A percentile compares a stretch with the other conserved stretches of the same genome.
These are phyloP conservation scores for Pyrocephalus nanus DNA, from an alignment of 2,797 vertebrate species.

Conservation along the genomic window DNA sequence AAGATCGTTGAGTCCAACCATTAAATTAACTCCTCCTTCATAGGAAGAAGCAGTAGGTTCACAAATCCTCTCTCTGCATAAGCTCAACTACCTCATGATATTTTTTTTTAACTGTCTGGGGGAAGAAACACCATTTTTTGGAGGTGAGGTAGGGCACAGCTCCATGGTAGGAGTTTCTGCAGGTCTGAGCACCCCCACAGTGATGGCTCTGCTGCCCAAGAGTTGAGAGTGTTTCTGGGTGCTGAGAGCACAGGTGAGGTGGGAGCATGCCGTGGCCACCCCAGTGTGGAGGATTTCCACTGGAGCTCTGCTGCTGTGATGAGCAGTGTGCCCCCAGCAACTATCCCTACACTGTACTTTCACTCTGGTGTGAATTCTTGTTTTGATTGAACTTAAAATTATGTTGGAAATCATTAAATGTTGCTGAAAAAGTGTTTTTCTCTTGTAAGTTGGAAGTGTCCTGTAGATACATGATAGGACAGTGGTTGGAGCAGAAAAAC, in stretches of 20 bases:
- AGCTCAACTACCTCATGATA: fast-evolving
- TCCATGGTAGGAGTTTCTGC: not conserved
- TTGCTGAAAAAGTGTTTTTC: not conserved
- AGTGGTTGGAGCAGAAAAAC: not conserved
- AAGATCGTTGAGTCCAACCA: not conserved
- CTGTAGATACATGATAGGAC: not conserved
- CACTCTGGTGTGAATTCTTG: not conserved
- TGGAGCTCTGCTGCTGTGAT: not conserved
- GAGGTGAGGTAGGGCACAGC: not conserved
- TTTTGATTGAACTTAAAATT: not conserved
- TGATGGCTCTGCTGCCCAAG: not conserved
- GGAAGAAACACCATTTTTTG: not conserved
- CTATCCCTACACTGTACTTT: not conserved
- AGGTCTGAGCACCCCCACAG: fast-evolving
- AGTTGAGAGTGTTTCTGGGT: not conserved
- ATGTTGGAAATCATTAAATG: not conserved
- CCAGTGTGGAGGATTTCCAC: not conserved
- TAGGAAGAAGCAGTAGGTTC: not conserved
- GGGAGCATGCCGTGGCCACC: fast-evolving
- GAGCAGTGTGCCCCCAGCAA: not conserved
- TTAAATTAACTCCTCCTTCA: not conserved
- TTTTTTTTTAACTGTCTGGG: not conserved
- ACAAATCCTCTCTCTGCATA: not conserved
- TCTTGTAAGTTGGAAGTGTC: not conserved
- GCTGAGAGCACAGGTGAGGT: not conserved